These are phyloP conservation scores for Caracal caracal DNA, from an alignment of 2,113 vertebrate genomes.

Conservation along the genomic window DNA sequence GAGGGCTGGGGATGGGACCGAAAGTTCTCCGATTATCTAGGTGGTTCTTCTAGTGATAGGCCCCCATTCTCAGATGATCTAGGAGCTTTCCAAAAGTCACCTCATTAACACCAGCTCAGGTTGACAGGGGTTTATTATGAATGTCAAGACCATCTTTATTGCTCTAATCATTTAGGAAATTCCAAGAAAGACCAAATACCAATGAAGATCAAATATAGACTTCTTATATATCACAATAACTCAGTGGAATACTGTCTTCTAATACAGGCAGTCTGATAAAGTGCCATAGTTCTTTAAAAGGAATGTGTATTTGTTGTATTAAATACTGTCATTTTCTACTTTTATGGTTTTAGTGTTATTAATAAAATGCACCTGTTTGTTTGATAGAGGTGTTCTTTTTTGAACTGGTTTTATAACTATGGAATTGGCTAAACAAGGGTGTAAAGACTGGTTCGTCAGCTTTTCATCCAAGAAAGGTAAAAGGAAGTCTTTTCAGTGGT, in stretches of 20 bases:
- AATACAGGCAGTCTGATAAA: neutral
- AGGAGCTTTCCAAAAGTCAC: neutral
- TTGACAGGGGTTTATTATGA: neutral
- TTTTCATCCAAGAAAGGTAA: neutral
- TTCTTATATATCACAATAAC: neutral
- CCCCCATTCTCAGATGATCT: neutral
- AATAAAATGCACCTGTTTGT: neutral
- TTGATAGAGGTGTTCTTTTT: neutral
- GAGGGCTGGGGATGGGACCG: neutral
- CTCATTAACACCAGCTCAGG: neutral
- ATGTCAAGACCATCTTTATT: neutral
- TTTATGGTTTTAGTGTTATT: neutral
- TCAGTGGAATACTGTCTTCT: neutral
- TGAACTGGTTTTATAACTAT: neutral
- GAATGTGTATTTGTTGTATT: neutral
- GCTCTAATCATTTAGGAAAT: neutral
- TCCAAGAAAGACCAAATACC: neutral
- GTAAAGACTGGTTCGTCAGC: neutral
- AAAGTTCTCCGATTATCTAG: neutral
- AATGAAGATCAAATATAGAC: neutral
- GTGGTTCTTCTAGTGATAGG: neutral
- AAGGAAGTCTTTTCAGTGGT: neutral
- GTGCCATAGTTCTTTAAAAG: neutral
- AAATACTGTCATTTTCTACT: neutral
- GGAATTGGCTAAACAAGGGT: conserved; percentile 1